A percentile compares a stretch with the other conserved stretches of the same genome.
phyloP scores from a whole-genome alignment of 2,113 vertebrate genomes.

The Tetrao urogallus region DNA sequence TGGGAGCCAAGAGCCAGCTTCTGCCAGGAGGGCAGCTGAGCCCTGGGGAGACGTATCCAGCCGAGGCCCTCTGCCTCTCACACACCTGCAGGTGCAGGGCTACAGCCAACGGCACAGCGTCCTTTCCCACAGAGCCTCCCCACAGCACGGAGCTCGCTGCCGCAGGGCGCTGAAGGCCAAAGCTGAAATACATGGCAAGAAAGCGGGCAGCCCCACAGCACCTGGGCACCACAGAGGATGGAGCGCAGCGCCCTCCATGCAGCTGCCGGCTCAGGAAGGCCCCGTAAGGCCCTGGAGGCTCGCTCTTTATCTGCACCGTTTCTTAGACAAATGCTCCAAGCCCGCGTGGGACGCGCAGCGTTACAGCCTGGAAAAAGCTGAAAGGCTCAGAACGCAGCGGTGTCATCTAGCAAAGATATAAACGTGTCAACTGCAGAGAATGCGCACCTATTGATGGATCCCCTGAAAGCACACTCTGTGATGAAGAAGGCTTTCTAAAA shows the following conservation, averaged over 20 bases:
- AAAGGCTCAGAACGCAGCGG: neutral
- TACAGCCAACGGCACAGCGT: neutral
- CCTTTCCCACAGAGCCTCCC: neutral
- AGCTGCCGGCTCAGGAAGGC: neutral
- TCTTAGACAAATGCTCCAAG: neutral
- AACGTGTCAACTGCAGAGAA: neutral
- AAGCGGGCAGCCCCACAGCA: neutral
- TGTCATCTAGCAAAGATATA: neutral
- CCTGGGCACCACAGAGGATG: neutral
- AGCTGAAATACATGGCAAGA: neutral
- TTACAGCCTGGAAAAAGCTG: neutral
- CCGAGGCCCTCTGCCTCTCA: neutral
- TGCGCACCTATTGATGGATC: neutral
- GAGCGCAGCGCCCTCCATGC: neutral
- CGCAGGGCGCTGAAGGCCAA: neutral
- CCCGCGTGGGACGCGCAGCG: fast-evolving
- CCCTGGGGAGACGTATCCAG: neutral
- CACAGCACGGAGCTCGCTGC: neutral
- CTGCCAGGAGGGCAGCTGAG: neutral
- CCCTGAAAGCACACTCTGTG: neutral
- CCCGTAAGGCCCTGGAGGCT: neutral
- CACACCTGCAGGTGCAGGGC: neutral
- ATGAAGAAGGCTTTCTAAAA: neutral
- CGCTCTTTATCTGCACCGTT: neutral
- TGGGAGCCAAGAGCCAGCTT: neutral